phyloP scores from a whole-genome alignment of 2,113 vertebrate species.

The Lycaon pictus region DNA sequence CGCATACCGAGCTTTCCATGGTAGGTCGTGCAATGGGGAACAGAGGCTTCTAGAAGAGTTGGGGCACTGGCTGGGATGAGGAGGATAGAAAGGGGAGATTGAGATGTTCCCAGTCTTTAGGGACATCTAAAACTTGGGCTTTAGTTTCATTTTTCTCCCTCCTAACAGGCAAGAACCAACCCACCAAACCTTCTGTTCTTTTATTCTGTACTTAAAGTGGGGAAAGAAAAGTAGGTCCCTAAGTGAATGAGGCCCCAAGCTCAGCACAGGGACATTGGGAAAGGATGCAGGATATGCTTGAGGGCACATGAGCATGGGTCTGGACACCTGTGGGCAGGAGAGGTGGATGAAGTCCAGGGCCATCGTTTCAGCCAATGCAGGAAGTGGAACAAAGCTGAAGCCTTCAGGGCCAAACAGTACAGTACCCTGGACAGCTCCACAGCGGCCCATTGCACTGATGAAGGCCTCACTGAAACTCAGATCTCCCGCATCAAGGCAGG shows the following conservation, averaged over 20 bases:
- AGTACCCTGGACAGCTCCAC: constrained; percentile 73
- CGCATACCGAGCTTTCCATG: constrained; percentile 95
- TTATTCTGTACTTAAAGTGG: not conserved
- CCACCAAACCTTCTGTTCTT: not conserved
- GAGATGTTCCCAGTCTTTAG: not conserved
- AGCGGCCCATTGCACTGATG: accelerated
- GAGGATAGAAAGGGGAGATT: not conserved
- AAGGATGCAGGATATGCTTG: not conserved
- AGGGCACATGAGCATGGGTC: accelerated
- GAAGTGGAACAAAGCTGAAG: not conserved
- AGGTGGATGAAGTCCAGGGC: not conserved
- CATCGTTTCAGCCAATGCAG: not conserved
- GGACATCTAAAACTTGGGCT: not conserved
- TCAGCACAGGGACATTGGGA: not conserved
- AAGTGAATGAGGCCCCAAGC: not conserved
- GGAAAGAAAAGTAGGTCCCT: not conserved
- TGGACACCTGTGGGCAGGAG: not conserved
- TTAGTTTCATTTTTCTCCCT: not conserved
- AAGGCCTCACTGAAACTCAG: accelerated
- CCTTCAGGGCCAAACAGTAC: not conserved
- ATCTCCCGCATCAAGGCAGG: accelerated
- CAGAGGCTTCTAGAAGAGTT: not conserved
- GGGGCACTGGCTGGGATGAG: not conserved
- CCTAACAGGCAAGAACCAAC: not conserved
- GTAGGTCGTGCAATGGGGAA: constrained; percentile 84